phyloP scores from a whole-genome alignment of 1,140 invertebrate genomes.

The Drosophila pandora region DNA sequence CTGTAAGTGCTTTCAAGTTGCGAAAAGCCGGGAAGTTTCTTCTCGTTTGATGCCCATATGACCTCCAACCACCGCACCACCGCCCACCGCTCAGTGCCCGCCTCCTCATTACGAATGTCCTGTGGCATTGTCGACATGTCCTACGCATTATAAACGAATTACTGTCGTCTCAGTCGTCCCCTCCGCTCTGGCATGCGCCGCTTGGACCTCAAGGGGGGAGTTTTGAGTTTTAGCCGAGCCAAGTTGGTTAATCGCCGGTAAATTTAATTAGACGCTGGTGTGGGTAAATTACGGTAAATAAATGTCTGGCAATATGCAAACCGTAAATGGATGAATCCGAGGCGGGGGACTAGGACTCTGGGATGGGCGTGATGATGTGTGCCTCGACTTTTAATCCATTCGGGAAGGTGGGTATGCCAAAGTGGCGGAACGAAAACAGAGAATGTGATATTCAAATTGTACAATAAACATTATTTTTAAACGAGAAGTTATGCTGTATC shows the following conservation, averaged over 20 bases:
- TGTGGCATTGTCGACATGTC: slow-evolving; percentile 83
- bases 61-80: not conserved
- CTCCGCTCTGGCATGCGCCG: slow-evolving; percentile 15
- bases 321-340: slow-evolving; percentile 13
- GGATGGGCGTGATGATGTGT: slow-evolving; percentile 9
- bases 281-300: slow-evolving; percentile 77
- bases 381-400: slow-evolving; percentile 46
- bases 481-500: slow-evolving; percentile 17
- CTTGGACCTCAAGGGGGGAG: slow-evolving; percentile 16
- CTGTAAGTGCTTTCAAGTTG: slow-evolving; percentile 72
- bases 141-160: slow-evolving; percentile 83
- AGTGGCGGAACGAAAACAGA: slow-evolving; percentile 27
- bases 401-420: slow-evolving; percentile 42
- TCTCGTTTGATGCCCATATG: slow-evolving; percentile 63
- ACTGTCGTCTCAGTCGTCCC: slow-evolving; percentile 61
- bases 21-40: slow-evolving; percentile 67
- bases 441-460: slow-evolving; percentile 44
- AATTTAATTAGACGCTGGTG: slow-evolving; percentile 79
- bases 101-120: slow-evolving; percentile 80
- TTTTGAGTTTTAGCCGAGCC: slow-evolving; percentile 69
- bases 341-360: not conserved
- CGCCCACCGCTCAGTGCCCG: not conserved
- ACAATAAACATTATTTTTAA: slow-evolving; percentile 24
- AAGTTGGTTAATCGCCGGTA: slow-evolving; percentile 82
- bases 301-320: slow-evolving; percentile 69